Base-by-base conservation (phyloP, 2,113 vertebrate genomes). In the Columba janthina region DNA sequence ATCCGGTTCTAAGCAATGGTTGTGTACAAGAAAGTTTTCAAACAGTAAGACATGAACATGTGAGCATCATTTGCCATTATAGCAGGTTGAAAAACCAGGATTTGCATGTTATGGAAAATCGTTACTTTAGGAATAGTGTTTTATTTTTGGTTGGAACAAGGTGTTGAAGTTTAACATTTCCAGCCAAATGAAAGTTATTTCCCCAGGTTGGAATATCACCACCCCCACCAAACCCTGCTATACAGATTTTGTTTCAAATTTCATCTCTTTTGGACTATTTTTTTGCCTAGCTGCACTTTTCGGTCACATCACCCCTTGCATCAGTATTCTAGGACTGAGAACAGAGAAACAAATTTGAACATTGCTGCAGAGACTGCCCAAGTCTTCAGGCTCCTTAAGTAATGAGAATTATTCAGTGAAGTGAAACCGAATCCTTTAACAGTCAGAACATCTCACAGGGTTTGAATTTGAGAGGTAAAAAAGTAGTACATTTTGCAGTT, bases 311-410 rank as follows among this genome's bases (percentile, higher is more conserved):
- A 56, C 42, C 51, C 36, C 71, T 42, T 93, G 69, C 80, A 75
- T 93, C 95, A 92, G 69, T 94, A 95, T 93, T 94, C 72, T 57
- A 18, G 42, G 57, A 76, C 4, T 57, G 87, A 79, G 70, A 87
- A 87, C 36, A 81, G 57, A 87, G 91, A 75, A 94, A 71, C 46
- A 12, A 46, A 66, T 96, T 88, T 92, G 65, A 54, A 0, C 4
- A 2, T 69, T 80, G 78, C 85, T 94, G 75, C 42, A 91, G 89
- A 88, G 82, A 11, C 38, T 88, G 92, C 44, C 65, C 57, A 78
- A 81, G 18, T 64, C 90, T 90, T 72, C 57, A 74, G 79, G 60
- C 69, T 95, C 72, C 72, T 71, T 78, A 53, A 90, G 29, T 86
- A 69, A 71, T 36, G 61, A 78, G 73, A 84, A 85, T 78, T 86